These are phyloP conservation scores for Sthenelais limicola DNA, from an alignment of 2,888 invertebrate species.

Conservation along the genomic window DNA sequence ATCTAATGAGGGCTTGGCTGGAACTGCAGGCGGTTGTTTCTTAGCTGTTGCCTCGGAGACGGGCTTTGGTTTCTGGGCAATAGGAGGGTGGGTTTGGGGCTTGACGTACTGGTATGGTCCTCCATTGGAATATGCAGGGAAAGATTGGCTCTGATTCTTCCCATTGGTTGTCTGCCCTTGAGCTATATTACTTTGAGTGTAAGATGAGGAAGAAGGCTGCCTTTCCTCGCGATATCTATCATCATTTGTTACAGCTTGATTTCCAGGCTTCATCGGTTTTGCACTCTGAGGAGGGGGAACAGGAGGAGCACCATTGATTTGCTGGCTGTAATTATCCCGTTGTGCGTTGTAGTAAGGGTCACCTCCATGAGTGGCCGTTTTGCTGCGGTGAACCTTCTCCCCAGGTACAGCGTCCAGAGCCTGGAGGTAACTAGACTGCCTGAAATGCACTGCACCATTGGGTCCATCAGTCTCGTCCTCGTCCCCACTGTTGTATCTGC, in stretches of 20 bases:
- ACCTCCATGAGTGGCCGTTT: slow-evolving; percentile 27
- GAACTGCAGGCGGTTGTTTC: not conserved
- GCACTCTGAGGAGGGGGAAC: slow-evolving; percentile 1
- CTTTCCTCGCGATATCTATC: no score
- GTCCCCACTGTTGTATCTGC: slow-evolving; percentile 45
- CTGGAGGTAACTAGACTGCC: slow-evolving; percentile 67
- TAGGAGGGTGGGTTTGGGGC: slow-evolving; percentile 24
- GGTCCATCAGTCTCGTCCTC: slow-evolving; percentile 39
- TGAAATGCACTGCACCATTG: slow-evolving; percentile 54
- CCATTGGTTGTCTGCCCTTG: no score
- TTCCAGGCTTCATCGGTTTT: not conserved
- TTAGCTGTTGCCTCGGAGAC: not conserved
- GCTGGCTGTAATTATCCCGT: no score
- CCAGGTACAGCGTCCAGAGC: slow-evolving; percentile 57
- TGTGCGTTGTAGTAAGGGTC: slow-evolving; percentile 23
- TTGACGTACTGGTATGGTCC: slow-evolving; percentile 23
- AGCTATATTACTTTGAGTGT: no score
- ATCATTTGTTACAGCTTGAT: not conserved
- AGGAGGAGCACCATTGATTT: slow-evolving; percentile 20
- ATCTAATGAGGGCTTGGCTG: slow-evolving; percentile 7
- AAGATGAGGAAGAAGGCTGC: no score
- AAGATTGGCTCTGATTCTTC: no score
- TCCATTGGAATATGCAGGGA: no score
- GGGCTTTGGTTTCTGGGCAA: slow-evolving; percentile 20
- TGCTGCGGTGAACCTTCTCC: slow-evolving; percentile 26